These are phyloP conservation scores for Drosophila multiciliata DNA, from an alignment of 2,888 invertebrate species.

Conservation along the genomic window DNA sequence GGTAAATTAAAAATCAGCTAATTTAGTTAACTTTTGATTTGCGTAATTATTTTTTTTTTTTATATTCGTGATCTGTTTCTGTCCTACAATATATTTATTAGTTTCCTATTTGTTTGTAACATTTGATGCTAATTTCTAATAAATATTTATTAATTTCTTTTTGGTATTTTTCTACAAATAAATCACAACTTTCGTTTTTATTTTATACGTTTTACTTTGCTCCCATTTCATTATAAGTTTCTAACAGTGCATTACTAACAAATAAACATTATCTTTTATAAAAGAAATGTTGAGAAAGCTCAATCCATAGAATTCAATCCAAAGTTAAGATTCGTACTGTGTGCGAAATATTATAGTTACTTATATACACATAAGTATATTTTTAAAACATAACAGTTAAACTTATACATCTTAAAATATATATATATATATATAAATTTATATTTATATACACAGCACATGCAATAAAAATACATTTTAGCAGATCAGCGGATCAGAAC, in stretches of 20 bases:
- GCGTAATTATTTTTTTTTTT: not conserved
- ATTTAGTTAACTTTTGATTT: not conserved
- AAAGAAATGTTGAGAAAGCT: slow-evolving; percentile 22
- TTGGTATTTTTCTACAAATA: slow-evolving; percentile 42
- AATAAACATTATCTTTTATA: slow-evolving; percentile 11
- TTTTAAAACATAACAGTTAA: slow-evolving; percentile 35
- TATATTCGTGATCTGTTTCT: slow-evolving; percentile 14
- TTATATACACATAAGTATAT: slow-evolving; percentile 41
- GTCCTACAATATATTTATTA: slow-evolving; percentile 27
- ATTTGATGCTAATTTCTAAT: slow-evolving; percentile 39
- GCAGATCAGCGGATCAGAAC: slow-evolving; percentile 27
- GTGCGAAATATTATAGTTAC: slow-evolving; percentile 63
- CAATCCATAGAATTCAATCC: slow-evolving; percentile 40
- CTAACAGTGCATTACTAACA: slow-evolving; percentile 15
- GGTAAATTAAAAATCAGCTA: slow-evolving; percentile 7
- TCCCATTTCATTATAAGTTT: slow-evolving; percentile 3
- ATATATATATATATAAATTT: slow-evolving; percentile 31
- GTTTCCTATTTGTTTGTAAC: slow-evolving; percentile 52
- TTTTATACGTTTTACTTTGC: slow-evolving; percentile 14
- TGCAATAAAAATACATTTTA: slow-evolving; percentile 30
- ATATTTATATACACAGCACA: slow-evolving; percentile 24
- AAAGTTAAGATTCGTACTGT: slow-evolving; percentile 47
- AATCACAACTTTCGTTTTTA: slow-evolving; percentile 35
- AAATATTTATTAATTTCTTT: slow-evolving; percentile 54
- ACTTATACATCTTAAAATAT: slow-evolving; percentile 13